These are phyloP conservation scores for Lutraria rhynchaena DNA, from an alignment of 1,140 invertebrate genomes.

Conservation along the genomic window DNA sequence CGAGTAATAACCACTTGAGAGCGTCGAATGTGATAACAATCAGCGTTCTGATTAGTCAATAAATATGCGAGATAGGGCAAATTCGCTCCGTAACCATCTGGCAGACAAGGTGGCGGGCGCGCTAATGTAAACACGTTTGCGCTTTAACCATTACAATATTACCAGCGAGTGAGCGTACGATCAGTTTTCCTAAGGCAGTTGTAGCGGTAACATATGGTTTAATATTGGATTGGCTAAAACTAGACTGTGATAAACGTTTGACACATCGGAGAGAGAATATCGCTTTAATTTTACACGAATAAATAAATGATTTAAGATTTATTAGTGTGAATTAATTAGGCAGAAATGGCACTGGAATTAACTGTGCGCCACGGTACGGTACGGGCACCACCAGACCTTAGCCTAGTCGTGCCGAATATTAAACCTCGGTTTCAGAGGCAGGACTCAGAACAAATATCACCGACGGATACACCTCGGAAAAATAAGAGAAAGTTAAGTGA, in stretches of 20 bases:
- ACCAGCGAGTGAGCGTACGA: constrained; percentile 47
- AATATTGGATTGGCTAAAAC: constrained; percentile 30
- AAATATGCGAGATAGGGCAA: constrained; percentile 54
- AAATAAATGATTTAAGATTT: too few species aligned
- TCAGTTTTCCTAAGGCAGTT: constrained; percentile 58
- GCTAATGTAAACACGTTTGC: constrained; percentile 51
- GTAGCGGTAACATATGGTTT: constrained; percentile 39
- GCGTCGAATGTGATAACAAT: constrained; percentile 28
- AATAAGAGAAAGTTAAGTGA: constrained; percentile 89
- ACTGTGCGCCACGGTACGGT: constrained; percentile 42
- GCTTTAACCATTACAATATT: constrained; percentile 56
- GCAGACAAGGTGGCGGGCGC: constrained; percentile 56
- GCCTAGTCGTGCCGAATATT: constrained; percentile 54
- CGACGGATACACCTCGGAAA: constrained; percentile 74
- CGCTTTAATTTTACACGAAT: too few species aligned
- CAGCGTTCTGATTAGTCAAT: constrained; percentile 57
- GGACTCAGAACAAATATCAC: constrained; percentile 51
- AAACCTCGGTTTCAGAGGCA: constrained; percentile 44
- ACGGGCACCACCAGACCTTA: constrained; percentile 9
- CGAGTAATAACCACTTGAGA: constrained; percentile 32
- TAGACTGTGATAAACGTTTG: constrained; percentile 28
- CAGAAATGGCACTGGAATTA: constrained; percentile 45
- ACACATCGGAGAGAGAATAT: constrained; percentile 14
- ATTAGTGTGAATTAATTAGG: not conserved
- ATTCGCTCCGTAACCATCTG: constrained; percentile 51